Evolutionary conservation across 2,888 invertebrate species (phyloP).

Genomic region (Eristalis intricaria): DNA sequence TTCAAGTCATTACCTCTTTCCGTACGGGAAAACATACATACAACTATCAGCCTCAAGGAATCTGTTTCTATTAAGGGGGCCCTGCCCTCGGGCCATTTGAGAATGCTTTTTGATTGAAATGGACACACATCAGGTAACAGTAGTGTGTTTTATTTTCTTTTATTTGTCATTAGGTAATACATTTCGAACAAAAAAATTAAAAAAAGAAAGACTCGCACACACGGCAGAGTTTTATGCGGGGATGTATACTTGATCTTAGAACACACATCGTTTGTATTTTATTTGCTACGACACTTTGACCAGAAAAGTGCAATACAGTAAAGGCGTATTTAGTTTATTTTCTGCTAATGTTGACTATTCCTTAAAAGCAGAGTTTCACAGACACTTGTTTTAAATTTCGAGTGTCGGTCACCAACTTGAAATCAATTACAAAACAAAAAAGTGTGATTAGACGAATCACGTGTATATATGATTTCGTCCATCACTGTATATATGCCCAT

Average conservation of each 20-base stretch:
- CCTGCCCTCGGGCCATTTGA: constrained; percentile 57
- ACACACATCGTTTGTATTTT: neutral
- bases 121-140: constrained; percentile 62
- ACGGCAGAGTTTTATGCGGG: constrained; percentile 2
- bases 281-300: neutral
- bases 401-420: no score
- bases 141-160: constrained; percentile 51
- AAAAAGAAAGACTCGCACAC: neutral
- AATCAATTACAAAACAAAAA: neutral
- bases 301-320: neutral
- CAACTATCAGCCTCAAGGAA: constrained; percentile 61
- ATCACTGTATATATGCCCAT: neutral
- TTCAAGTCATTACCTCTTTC: constrained; percentile 64
- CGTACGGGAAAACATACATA: constrained; percentile 51
- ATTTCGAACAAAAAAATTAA: constrained; percentile 3
- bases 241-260: neutral
- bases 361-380: no score
- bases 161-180: constrained; percentile 57
- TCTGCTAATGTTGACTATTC: no score
- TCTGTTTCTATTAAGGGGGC: constrained; percentile 54
- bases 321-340: neutral
- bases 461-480: neutral
- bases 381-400: no score
- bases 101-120: constrained; percentile 47
- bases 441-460: neutral